A percentile compares a stretch with the other conserved stretches of the same genome.
Conservation (phyloP, 2,797 vertebrate genomes). For the Remorina albescens region DNA sequence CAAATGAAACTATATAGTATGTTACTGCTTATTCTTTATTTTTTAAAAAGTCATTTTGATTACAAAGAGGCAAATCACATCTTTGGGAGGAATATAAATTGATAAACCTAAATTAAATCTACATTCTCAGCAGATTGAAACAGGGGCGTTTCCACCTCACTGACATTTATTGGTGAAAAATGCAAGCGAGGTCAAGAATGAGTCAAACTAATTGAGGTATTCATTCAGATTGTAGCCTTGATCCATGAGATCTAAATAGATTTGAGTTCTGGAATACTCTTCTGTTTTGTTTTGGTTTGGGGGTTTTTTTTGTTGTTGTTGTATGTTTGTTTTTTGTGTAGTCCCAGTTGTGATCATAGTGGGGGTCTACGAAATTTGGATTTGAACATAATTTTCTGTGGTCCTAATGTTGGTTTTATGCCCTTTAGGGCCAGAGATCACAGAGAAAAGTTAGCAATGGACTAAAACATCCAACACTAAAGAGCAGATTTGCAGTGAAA, state of each 20-base stretch:
- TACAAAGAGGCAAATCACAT: background rate
- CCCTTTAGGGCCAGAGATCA: background rate
- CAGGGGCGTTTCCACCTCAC: constrained; percentile 11
- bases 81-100: background rate
- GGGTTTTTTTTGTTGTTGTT: too few species aligned
- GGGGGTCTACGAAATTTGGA: background rate
- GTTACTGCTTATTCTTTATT: background rate
- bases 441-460: background rate
- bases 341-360: background rate
- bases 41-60: background rate
- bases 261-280: background rate
- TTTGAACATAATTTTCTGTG: background rate
- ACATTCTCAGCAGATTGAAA: background rate
- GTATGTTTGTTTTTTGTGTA: too few species aligned
- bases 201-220: background rate
- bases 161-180: background rate
- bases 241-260: background rate
- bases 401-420: background rate
- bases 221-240: background rate
- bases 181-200: background rate
- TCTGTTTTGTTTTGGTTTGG: too few species aligned
- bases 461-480: background rate
- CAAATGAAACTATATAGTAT: background rate
- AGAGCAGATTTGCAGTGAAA: background rate
- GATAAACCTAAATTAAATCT: background rate